These are phyloP conservation scores for Pandemis cinnamomeana DNA, from an alignment of 2,888 invertebrate species.

Conservation along the genomic window DNA sequence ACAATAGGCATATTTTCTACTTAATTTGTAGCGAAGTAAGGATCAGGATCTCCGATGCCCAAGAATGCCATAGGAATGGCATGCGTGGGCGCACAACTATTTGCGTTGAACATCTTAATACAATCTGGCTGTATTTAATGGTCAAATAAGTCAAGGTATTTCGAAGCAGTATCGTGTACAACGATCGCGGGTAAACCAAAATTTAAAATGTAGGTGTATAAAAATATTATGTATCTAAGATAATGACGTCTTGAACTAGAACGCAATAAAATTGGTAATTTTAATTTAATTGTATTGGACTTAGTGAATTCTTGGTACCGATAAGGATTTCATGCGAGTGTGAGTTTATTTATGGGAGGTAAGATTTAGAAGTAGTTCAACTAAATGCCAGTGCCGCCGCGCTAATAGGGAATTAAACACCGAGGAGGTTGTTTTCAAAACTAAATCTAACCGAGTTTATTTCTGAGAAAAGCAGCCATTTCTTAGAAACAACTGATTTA, in stretches of 20 bases:
- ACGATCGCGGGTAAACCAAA: too few species aligned
- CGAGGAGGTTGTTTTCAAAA: neutral
- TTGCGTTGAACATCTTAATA: conserved; percentile 4
- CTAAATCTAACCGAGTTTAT: neutral
- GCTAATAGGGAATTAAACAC: conserved; percentile 16
- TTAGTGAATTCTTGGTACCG: conserved; percentile 21
- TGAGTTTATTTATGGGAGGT: conserved; percentile 22
- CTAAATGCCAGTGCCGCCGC: conserved; percentile 2
- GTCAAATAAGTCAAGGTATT: too few species aligned
- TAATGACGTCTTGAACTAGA: neutral
- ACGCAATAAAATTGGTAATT: neutral
- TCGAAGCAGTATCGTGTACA: too few species aligned
- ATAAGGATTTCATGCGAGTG: conserved; percentile 6
- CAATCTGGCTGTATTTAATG: neutral
- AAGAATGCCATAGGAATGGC: neutral
- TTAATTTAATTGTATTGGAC: conserved; percentile 24
- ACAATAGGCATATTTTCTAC: too few species aligned
- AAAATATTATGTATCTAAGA: too few species aligned
- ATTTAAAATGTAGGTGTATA: too few species aligned
- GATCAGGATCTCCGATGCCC: neutral
- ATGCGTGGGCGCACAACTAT: conserved; percentile 5
- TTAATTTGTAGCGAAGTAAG: too few species aligned
- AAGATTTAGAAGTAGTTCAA: conserved; percentile 19
- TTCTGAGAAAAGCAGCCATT: too few species aligned
- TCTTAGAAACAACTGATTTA: too few species aligned